Conservation (phyloP, 2,797 vertebrate genomes). For the Fistularia tabacaria region DNA sequence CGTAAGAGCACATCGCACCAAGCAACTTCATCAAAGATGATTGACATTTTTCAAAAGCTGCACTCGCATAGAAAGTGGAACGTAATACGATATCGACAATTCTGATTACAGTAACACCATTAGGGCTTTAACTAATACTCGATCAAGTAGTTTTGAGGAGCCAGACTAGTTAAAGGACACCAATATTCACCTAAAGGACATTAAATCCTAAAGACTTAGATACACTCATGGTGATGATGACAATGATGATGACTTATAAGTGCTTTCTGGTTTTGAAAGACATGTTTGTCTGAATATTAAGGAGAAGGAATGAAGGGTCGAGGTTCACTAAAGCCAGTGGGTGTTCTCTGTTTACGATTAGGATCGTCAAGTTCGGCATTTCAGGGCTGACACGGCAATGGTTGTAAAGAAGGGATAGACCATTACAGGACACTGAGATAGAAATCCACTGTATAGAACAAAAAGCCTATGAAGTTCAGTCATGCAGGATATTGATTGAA, state of each 20-base stretch:
- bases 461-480: slow-evolving; percentile 53
- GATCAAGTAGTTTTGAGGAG: slow-evolving; percentile 37
- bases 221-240: slow-evolving; percentile 21
- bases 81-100: slow-evolving; percentile 24
- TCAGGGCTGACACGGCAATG: too few relatives aligned
- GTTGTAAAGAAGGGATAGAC: slow-evolving; percentile 13
- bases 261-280: slow-evolving; percentile 33
- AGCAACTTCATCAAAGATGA: slow-evolving; percentile 19
- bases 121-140: slow-evolving; percentile 39
- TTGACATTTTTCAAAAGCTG: slow-evolving; percentile 19
- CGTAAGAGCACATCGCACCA: slow-evolving; percentile 29
- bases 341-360: neutral
- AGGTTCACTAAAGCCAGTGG: slow-evolving; percentile 3
- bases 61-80: slow-evolving; percentile 30
- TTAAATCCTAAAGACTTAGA: slow-evolving; percentile 34
- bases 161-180: slow-evolving; percentile 42
- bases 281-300: slow-evolving; percentile 28
- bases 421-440: slow-evolving; percentile 58
- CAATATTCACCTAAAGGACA: slow-evolving; percentile 45
- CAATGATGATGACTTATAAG: slow-evolving; percentile 22
- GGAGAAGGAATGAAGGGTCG: slow-evolving; percentile 15
- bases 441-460: slow-evolving; percentile 70
- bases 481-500: slow-evolving; percentile 64
- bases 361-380: slow-evolving; percentile 9
- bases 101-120: slow-evolving; percentile 20